A percentile compares a stretch with the other conserved stretches of the same genome.
Evolutionary conservation across 2,888 invertebrate species (phyloP).

Genomic region (Chironomus riparius): DNA sequence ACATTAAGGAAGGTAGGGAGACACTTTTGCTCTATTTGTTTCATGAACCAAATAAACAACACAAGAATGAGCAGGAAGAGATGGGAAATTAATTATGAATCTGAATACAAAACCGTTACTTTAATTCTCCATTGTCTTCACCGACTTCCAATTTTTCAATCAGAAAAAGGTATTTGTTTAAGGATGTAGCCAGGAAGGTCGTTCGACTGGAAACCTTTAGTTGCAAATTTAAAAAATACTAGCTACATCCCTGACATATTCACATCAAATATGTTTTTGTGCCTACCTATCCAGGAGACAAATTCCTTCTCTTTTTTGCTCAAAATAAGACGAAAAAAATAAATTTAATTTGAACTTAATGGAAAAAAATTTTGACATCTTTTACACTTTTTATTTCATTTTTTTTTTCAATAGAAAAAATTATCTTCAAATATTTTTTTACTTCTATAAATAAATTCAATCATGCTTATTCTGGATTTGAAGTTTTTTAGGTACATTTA

Average conservation of each 20-base stretch:
- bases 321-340: not conserved
- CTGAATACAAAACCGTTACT: not conserved
- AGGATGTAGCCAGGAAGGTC: too few species aligned
- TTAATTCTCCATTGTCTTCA: not conserved
- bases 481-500: slow-evolving; percentile 15
- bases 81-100: not conserved
- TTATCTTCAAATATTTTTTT: not conserved
- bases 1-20: not conserved
- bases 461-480: slow-evolving; percentile 5
- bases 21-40: not conserved
- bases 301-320: not conserved
- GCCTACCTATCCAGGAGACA: not conserved
- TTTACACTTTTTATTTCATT: not conserved
- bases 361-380: not conserved
- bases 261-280: not conserved
- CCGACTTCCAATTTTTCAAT: not conserved
- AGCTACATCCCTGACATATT: too few species aligned
- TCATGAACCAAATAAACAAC: too few species aligned
- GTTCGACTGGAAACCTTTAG: too few species aligned
- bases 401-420: not conserved
- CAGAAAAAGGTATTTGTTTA: too few species aligned
- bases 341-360: not conserved
- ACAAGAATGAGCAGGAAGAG: not conserved
- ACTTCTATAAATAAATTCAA: slow-evolving; percentile 11
- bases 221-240: too few species aligned